phyloP scores from a whole-genome alignment of 2,797 vertebrate species.

The Sebastes itinus region DNA sequence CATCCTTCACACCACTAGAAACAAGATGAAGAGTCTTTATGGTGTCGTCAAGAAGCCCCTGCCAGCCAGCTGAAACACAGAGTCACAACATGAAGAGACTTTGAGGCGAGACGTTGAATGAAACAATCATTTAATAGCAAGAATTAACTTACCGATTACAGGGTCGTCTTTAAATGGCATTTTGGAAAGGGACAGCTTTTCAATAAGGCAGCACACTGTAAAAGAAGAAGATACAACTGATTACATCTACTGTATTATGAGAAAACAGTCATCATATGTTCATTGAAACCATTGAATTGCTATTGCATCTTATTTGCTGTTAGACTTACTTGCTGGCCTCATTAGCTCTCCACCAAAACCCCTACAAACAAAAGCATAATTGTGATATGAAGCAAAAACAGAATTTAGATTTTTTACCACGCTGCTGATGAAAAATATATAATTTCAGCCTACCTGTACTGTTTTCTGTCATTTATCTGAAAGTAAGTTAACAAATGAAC shows the following conservation, averaged over 20 bases:
- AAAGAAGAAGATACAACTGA: background rate
- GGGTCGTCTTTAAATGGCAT: slow-evolving; percentile 89
- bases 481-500: slow-evolving; percentile 32
- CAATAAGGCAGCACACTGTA: slow-evolving; percentile 91
- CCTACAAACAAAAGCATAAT: slow-evolving; percentile 72
- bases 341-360: slow-evolving; percentile 94
- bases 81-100: background rate
- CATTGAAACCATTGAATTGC: background rate
- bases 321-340: slow-evolving; percentile 90
- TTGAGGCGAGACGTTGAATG: background rate
- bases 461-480: slow-evolving; percentile 88
- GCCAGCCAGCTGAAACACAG: slow-evolving; percentile 87
- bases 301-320: background rate
- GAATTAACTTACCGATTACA: slow-evolving; percentile 83
- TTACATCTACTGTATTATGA: background rate
- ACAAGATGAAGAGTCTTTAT: slow-evolving; percentile 86
- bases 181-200: slow-evolving; percentile 91
- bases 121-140: background rate
- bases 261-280: background rate
- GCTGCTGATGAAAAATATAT: background rate
- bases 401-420: background rate
- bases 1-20: slow-evolving; percentile 80
- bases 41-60: slow-evolving; percentile 91
- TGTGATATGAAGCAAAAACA: background rate
- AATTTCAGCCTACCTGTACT: slow-evolving; percentile 87